Evolutionary conservation across 1,140 invertebrate genomes (phyloP), one percentile per base, ranked within the genome.

Genomic region (Medauroidea extradentata): DNA sequence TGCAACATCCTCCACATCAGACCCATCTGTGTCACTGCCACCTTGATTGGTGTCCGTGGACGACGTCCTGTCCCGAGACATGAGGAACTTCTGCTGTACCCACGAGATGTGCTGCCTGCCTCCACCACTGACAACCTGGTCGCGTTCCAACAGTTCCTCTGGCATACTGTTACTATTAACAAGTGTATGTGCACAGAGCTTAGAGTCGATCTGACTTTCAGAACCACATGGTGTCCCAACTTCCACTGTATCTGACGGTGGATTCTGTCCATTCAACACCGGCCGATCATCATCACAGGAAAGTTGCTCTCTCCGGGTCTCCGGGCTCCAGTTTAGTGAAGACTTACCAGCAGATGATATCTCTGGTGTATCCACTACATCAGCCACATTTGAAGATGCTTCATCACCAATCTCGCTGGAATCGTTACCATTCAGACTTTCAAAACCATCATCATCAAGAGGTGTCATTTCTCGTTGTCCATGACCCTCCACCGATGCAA

Each of bases 351-450:
- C 19, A n/a, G 9, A 14, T 9, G 18, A 11, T n/a, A 29, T 11
- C 23, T 7, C 43, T 9, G 18, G 18, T n/a, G 21, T 11, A 19
- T 7, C 43, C 23, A 13, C 34, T 25, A 42, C 49, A 49, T 23
- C 38, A 4, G 23, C n/a, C 55, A 49, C 16, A 29, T 39, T 23
- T 43, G 43, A 61, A 18, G 44, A 39, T 18, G 68, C 52, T 60
- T 67, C 73, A 29, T 78, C 76, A 60, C 80, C 80, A 68, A 83
- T 83, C 50, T 86, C 85, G 71, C 89, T 87, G 1, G 88, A 90
- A 61, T 85, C 87, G 69, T 90, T 89, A 14, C 88, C 86, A 69
- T 89, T 90, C n/a, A 92, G 76, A 69, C 89, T 91, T 75, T 91
- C 90, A 71, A 92, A 91, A 14, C 89, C 89, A 73, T 92, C 89